Percentiles rank a stretch among this genome's conserved stretches.
These are phyloP conservation scores for Solen grandis DNA, from an alignment of 1,140 invertebrate genomes.

Conservation along the genomic window DNA sequence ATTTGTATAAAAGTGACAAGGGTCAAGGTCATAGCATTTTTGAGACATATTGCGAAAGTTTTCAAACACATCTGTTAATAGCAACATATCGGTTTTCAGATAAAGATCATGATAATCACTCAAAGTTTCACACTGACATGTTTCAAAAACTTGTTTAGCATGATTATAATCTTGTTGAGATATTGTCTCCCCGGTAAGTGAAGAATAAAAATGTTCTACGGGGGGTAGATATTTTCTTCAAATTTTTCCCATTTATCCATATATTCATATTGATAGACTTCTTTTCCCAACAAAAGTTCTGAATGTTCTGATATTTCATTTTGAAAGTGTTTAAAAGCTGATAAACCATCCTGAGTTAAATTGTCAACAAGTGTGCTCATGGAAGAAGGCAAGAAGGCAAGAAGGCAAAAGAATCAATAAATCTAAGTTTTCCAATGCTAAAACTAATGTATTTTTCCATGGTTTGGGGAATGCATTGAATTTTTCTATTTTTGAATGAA, in stretches of 20 bases:
- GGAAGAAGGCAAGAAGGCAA: conserved; percentile 27
- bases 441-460: conserved; percentile 75
- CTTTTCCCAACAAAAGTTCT: conserved; percentile 42
- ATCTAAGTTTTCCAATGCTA: conserved; percentile 36
- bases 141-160: conserved; percentile 44
- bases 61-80: conserved; percentile 55
- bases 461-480: conserved; percentile 76
- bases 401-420: conserved; percentile 52
- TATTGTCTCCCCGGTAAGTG: conserved; percentile 18
- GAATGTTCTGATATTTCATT: conserved; percentile 10
- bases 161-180: conserved; percentile 50
- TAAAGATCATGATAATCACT: conserved; percentile 56
- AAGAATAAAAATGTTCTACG: conserved; percentile 31
- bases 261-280: conserved; percentile 51
- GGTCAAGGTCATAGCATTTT: conserved; percentile 45
- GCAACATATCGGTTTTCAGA: conserved; percentile 54
- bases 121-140: conserved; percentile 12
- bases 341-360: conserved; percentile 31
- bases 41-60: conserved; percentile 33
- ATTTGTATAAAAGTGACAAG: conserved; percentile 48
- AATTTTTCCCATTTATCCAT: conserved; percentile 40
- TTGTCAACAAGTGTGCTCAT: conserved; percentile 29
- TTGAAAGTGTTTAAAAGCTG: conserved; percentile 25
- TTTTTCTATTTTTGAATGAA: conserved; percentile 64
- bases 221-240: conserved; percentile 22